Conservation (phyloP, 2,797 vertebrate genomes). For the Clarias pachynema region DNA sequence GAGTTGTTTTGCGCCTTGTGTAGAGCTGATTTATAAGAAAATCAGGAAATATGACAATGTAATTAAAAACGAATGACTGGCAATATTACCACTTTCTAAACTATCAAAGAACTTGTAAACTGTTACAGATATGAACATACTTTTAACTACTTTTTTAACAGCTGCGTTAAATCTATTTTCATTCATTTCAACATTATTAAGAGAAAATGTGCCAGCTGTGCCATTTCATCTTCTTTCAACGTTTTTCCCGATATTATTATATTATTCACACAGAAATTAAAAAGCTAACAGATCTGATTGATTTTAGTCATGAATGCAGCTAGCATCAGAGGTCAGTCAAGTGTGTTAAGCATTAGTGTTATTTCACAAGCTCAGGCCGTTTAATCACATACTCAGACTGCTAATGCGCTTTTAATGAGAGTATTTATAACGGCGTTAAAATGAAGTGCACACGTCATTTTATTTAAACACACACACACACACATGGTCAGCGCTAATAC, state of each 20-base stretch:
- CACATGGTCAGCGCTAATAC: background rate
- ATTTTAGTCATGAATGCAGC: background rate
- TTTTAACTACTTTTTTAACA: background rate
- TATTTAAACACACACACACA: background rate
- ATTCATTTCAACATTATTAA: background rate
- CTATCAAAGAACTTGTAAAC: background rate
- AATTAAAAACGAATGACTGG: background rate
- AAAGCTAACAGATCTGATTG: background rate
- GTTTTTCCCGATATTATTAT: background rate
- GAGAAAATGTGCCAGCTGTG: background rate
- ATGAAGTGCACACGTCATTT: constrained; percentile 2
- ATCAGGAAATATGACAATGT: background rate
- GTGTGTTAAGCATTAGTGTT: background rate
- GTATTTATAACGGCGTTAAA: constrained; percentile 26
- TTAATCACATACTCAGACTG: constrained; percentile 2
- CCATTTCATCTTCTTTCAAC: background rate
- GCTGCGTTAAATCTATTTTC: background rate
- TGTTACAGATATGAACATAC: background rate
- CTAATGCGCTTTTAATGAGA: constrained; percentile 46
- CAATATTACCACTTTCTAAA: background rate
- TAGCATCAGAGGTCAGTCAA: background rate
- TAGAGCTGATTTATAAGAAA: background rate
- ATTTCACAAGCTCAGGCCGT: background rate
- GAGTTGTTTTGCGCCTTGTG: too few relatives aligned
- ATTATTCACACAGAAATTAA: background rate